Base-by-base conservation (phyloP, 1,140 invertebrate genomes). In the Trichonephila clavata region DNA sequence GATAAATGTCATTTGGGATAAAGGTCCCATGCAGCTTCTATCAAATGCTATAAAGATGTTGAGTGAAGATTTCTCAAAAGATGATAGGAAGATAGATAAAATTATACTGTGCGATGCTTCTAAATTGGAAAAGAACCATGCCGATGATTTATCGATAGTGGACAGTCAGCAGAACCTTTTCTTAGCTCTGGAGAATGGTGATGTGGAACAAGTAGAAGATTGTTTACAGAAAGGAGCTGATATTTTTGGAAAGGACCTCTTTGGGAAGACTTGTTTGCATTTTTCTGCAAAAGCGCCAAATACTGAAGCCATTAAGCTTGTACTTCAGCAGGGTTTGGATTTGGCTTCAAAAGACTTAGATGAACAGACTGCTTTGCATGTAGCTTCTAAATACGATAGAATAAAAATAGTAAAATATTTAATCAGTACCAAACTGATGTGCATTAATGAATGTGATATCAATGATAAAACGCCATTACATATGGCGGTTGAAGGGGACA, bases 341-440 rank as follows among this genome's bases (percentile, higher is more conserved):
- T 95, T 57, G 99, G 98, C 98, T 96, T 99, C 16, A 96, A 99
- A 59, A 97, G 21, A 14, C 59, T 97, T 14, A 39, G 43, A 94
- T 96, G 98, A 93, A 98, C 32, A 18, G 21, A 88, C 86, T 39
- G 57, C 86, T 24, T 50, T 88, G n/a, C 60, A 88, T 88, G 10
- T 10, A 4, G 86, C 86, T 88, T 61, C 27, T 32, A 13, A 65
- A 2, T 2, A 39, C 14, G 32, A 60, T 5, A n/a, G 60, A n/a
- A 63, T 61, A 39, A 60, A 68, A 7, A 68, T 43, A 21, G 86
- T 65, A 5, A 98, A 0, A 97, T 98, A 81, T 97, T 98, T 94
- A 97, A 99, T 88, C 3, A 65, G 50, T 1, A 16, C 13, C 0
- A 39, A 65, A 27, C 14, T 24, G 7, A 27, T 27, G 2, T 8